Evolutionary conservation across 1,140 invertebrate species (phyloP).

Genomic region (Cydia pomonella): DNA sequence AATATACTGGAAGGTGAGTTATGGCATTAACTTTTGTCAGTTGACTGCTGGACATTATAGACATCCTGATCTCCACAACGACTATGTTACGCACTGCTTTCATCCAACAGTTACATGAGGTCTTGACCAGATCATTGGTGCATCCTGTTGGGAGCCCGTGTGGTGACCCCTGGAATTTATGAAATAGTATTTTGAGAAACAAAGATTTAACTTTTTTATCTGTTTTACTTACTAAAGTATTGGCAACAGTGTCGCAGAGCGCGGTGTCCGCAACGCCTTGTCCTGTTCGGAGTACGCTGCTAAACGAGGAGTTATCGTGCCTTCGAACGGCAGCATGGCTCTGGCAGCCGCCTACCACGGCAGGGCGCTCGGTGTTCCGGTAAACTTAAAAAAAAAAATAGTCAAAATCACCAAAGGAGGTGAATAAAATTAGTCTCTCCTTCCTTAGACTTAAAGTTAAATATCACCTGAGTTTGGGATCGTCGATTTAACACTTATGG

Average conservation of each 20-base stretch:
- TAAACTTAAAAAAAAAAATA: slow-evolving; percentile 43
- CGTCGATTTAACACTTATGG: no score
- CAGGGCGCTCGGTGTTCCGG: slow-evolving; percentile 56
- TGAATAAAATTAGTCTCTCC: no score
- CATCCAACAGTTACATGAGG: no score
- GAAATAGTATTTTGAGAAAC: no score
- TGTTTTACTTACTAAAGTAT: not conserved
- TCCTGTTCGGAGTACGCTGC: slow-evolving; percentile 45
- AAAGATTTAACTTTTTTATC: no score
- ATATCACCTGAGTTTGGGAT: no score
- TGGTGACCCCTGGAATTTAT: no score
- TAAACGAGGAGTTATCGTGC: slow-evolving; percentile 59
- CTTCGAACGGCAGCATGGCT: slow-evolving; percentile 64
- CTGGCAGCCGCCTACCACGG: slow-evolving; percentile 67
- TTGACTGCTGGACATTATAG: not conserved
- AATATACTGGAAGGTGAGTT: slow-evolving; percentile 71
- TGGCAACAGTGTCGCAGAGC: slow-evolving; percentile 60
- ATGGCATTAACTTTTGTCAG: not conserved
- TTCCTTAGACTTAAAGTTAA: no score
- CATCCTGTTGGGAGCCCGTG: no score
- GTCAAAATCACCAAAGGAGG: no score
- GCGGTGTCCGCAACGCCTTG: slow-evolving; percentile 64
- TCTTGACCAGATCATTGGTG: no score
- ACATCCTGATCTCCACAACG: not conserved
- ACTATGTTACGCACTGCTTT: no score